phyloP scores from a whole-genome alignment of 35 echinoderm and acorn worm species.

The Ptychodera flava region DNA sequence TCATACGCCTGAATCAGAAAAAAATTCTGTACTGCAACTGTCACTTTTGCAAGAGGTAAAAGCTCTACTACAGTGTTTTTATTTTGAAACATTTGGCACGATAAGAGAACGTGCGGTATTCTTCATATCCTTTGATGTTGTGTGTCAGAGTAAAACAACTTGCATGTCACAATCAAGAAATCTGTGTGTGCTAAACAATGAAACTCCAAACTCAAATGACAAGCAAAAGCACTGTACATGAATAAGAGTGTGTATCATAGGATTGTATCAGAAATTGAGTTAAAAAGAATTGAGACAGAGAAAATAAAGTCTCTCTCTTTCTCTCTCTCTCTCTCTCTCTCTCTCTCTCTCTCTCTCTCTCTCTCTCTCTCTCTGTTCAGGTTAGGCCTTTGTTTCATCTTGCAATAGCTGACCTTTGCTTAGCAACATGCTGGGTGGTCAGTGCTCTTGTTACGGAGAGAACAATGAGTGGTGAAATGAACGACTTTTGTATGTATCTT shows the following conservation, averaged over 20 bases:
- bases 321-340: not conserved
- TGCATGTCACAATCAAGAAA: too few species aligned
- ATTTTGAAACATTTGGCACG: too few species aligned
- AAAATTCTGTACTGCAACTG: too few species aligned
- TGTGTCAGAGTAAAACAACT: too few species aligned
- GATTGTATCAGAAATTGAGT: not conserved
- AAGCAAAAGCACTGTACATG: not conserved
- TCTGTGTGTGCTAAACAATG: not conserved
- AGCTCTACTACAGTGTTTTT: too few species aligned
- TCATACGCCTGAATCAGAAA: too few species aligned
- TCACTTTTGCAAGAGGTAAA: too few species aligned
- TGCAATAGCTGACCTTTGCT: constrained; percentile 26
- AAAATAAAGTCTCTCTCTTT: not conserved
- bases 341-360: not conserved
- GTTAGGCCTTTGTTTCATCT: constrained; percentile 45
- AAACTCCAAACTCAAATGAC: not conserved
- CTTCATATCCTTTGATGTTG: too few species aligned
- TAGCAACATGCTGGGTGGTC: constrained; percentile 36
- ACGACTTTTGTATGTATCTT: constrained; percentile 20
- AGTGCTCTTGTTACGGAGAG: constrained; percentile 33
- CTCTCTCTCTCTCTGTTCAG: not conserved
- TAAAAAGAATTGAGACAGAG: not conserved
- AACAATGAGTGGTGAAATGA: not conserved
- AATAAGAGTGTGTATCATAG: not conserved
- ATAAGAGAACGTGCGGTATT: too few species aligned